Evolutionary conservation across 2,888 invertebrate genomes (phyloP).

Genomic region (Nesidiocoris tenuis): DNA sequence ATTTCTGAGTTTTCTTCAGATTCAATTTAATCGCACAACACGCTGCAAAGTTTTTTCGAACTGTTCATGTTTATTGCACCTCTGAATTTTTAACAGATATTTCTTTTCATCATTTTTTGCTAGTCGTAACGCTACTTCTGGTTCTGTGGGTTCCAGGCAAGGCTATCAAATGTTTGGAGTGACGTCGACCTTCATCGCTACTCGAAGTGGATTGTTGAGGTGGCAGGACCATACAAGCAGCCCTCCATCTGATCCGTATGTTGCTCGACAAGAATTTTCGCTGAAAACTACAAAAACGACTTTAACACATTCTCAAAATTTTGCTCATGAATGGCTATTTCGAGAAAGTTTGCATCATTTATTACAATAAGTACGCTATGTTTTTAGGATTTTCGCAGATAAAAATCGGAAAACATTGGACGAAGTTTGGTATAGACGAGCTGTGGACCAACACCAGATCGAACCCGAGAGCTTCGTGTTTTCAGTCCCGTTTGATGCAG

Average conservation of each 20-base stretch:
- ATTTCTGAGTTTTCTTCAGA: no score
- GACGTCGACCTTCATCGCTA: slow-evolving; percentile 82
- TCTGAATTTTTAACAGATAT: no score
- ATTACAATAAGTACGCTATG: no score
- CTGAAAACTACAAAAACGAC: no score
- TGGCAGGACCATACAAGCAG: slow-evolving; percentile 72
- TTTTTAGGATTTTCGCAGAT: slow-evolving; percentile 74
- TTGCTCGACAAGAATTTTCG: no score
- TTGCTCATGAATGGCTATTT: no score
- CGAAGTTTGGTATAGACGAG: slow-evolving; percentile 85
- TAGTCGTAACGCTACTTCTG: neutral
- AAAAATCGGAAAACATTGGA: slow-evolving; percentile 79
- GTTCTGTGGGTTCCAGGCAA: slow-evolving; percentile 64
- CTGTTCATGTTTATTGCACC: no score
- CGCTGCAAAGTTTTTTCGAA: no score
- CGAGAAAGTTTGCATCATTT: no score
- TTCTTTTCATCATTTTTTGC: neutral
- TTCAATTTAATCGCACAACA: no score
- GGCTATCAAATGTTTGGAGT: slow-evolving; percentile 85
- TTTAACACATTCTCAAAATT: neutral
- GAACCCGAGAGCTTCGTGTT: slow-evolving; percentile 89
- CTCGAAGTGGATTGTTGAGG: slow-evolving; percentile 81
- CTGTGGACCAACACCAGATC: slow-evolving; percentile 83
- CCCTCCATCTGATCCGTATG: slow-evolving; percentile 43
- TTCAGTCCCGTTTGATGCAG: slow-evolving; percentile 73